A percentile compares a stretch with the other conserved stretches of the same genome.
phyloP scores from a whole-genome alignment of 2,888 invertebrate genomes.

The Apoda limacodes region DNA sequence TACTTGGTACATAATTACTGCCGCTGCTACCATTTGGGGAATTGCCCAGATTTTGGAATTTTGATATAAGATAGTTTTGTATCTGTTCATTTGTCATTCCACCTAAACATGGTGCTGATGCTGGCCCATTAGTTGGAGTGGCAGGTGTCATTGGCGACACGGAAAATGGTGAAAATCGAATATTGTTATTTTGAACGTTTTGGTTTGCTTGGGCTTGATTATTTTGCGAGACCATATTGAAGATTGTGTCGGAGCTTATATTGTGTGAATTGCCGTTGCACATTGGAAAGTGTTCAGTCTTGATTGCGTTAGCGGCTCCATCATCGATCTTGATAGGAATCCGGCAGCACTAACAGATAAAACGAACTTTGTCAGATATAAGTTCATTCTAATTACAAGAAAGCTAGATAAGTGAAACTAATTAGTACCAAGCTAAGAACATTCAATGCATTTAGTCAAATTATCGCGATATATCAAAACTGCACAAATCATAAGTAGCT shows the following conservation, averaged over 20 bases:
- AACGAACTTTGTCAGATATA: too few relatives aligned
- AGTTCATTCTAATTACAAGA: too few relatives aligned
- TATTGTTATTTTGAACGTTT: slow-evolving; percentile 45
- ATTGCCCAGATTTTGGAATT: slow-evolving; percentile 46
- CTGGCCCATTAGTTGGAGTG: slow-evolving; percentile 27
- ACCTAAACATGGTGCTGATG: slow-evolving; percentile 34
- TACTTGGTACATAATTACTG: slow-evolving; percentile 31
- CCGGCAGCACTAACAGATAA: slow-evolving; percentile 29
- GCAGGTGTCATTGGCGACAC: slow-evolving; percentile 25
- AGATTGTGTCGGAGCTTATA: slow-evolving; percentile 33
- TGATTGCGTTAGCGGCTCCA: slow-evolving; percentile 23
- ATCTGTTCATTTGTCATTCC: slow-evolving; percentile 53
- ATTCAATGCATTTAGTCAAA: too few relatives aligned
- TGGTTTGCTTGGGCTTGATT: slow-evolving; percentile 29
- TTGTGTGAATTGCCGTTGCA: slow-evolving; percentile 36
- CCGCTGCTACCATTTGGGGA: slow-evolving; percentile 29
- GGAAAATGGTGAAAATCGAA: slow-evolving; percentile 31
- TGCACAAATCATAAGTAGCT: too few relatives aligned
- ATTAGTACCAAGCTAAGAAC: too few relatives aligned
- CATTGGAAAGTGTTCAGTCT: slow-evolving; percentile 21
- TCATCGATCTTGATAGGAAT: slow-evolving; percentile 27
- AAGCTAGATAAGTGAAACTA: too few relatives aligned
- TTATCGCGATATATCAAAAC: too few relatives aligned
- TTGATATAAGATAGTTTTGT: slow-evolving; percentile 48
- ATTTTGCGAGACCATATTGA: slow-evolving; percentile 34